Conservation (phyloP, 2,888 invertebrate species). For the Caenorhabditis doughertyi region DNA sequence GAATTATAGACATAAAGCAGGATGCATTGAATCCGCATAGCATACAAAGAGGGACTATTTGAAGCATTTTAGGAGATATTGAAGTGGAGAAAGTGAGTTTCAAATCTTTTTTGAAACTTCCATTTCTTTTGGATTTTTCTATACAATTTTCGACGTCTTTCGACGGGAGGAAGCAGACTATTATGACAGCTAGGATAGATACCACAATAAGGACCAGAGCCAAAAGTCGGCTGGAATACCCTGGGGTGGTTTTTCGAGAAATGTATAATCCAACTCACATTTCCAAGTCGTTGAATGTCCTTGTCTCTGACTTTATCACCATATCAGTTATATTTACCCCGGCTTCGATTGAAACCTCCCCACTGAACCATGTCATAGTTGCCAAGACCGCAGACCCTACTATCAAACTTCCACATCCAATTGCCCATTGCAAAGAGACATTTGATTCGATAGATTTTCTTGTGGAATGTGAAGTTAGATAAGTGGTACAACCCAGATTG, state of each 20-base stretch:
- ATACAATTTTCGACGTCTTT: slow-evolving; percentile 67
- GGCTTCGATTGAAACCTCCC: background rate
- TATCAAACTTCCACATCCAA: slow-evolving; percentile 37
- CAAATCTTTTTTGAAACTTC: slow-evolving; percentile 30
- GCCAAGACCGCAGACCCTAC: slow-evolving; percentile 44
- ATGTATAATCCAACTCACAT: slow-evolving; percentile 16
- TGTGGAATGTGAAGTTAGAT: slow-evolving; percentile 66
- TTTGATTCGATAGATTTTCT: slow-evolving; percentile 67
- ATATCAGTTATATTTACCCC: background rate
- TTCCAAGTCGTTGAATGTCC: slow-evolving; percentile 56
- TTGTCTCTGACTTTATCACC: background rate
- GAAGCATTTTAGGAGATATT: slow-evolving; percentile 49
- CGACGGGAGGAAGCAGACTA: slow-evolving; percentile 56
- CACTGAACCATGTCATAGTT: slow-evolving; percentile 21
- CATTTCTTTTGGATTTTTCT: slow-evolving; percentile 51
- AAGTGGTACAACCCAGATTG: slow-evolving; percentile 64
- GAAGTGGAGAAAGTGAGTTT: slow-evolving; percentile 28
- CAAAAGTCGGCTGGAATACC: slow-evolving; percentile 34
- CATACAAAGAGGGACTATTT: slow-evolving; percentile 28
- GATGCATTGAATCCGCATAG: slow-evolving; percentile 50
- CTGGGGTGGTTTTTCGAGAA: background rate
- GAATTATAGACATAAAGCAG: slow-evolving; percentile 67
- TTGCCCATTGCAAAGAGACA: slow-evolving; percentile 66
- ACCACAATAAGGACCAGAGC: slow-evolving; percentile 61
- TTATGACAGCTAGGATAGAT: slow-evolving; percentile 57